These are phyloP conservation scores for Melanerpes formicivorus DNA, from an alignment of 2,113 vertebrate species.

Conservation along the genomic window DNA sequence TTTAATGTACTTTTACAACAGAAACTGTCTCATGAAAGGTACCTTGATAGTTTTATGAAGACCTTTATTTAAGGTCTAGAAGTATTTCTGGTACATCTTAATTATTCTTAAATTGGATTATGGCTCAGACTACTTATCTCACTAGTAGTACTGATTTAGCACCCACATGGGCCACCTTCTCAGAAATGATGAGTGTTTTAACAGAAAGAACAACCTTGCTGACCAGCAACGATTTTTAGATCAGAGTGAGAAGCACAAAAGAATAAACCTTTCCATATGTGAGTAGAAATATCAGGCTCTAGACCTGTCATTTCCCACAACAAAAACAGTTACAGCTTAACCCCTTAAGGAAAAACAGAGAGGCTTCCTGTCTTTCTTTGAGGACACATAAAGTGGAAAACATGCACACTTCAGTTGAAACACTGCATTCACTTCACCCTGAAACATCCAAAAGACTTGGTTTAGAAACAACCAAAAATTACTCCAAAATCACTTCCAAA, in stretches of 20 bases:
- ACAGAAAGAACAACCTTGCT: not conserved
- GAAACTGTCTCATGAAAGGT: not conserved
- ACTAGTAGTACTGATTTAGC: not conserved
- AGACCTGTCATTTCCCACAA: not conserved
- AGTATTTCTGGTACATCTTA: not conserved
- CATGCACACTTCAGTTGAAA: not conserved
- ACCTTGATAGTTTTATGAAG: not conserved
- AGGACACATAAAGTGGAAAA: not conserved
- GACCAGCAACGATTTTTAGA: not conserved
- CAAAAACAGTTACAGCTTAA: not conserved
- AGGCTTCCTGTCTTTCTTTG: not conserved
- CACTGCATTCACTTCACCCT: not conserved
- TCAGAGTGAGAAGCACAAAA: not conserved
- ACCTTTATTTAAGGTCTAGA: not conserved
- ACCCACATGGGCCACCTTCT: not conserved
- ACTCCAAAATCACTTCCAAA: not conserved
- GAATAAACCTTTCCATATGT: not conserved
- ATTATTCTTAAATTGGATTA: not conserved
- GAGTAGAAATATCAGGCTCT: not conserved
- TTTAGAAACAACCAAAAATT: not conserved
- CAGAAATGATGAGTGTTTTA: not conserved
- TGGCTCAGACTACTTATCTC: not conserved
- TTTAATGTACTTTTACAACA: not conserved
- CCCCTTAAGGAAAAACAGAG: not conserved
- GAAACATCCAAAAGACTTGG: not conserved